These are phyloP conservation scores for Hylia prasina DNA, from an alignment of 2,113 vertebrate genomes.

Conservation along the genomic window DNA sequence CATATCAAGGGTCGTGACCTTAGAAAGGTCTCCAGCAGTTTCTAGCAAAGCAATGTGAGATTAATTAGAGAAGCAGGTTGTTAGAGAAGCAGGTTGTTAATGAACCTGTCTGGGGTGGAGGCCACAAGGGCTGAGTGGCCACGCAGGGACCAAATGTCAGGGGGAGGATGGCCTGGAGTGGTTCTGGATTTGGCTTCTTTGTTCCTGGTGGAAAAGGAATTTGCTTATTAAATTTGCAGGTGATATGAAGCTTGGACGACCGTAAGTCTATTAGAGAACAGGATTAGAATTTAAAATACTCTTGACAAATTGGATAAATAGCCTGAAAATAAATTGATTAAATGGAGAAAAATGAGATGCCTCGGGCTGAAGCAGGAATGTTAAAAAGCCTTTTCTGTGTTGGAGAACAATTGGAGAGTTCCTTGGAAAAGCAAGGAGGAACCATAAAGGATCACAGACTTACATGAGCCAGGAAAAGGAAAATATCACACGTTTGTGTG, in stretches of 20 bases:
- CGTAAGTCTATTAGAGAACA: not conserved
- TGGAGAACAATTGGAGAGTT: not conserved
- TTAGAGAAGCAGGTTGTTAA: not conserved
- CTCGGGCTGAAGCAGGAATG: not conserved
- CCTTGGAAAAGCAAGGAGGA: not conserved
- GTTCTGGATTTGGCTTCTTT: not conserved
- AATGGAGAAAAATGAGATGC: not conserved
- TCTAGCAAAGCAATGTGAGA: not conserved
- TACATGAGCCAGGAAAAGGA: not conserved
- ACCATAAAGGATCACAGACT: not conserved
- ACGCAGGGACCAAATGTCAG: not conserved
- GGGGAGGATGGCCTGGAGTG: not conserved
- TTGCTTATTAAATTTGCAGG: slow-evolving; percentile 2
- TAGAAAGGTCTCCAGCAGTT: not conserved
- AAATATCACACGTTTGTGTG: not conserved
- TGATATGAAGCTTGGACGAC: not conserved
- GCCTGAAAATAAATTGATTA: slow-evolving; percentile 1
- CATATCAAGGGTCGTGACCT: not conserved
- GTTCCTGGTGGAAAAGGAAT: not conserved
- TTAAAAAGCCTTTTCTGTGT: not conserved
- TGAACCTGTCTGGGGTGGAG: not conserved
- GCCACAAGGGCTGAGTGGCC: not conserved
- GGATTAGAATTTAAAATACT: not conserved
- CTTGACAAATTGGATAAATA: slow-evolving; percentile 3
- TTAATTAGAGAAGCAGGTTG: not conserved